Evolutionary conservation across 2,797 vertebrate genomes (phyloP).

Genomic region (Ptychadena robeensis): DNA sequence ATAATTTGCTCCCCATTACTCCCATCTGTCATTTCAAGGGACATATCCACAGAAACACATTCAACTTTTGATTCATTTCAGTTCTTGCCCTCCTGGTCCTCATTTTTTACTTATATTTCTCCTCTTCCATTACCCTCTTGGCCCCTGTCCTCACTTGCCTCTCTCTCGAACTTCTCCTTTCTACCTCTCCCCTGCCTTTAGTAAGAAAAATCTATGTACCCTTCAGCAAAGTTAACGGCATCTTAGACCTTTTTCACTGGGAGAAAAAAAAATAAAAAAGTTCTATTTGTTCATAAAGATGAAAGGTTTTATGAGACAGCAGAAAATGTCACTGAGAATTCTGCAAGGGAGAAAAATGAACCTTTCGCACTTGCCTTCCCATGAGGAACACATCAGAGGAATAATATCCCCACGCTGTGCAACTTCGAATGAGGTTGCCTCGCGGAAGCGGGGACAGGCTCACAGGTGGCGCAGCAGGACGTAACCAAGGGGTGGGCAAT

Average conservation of each 20-base stretch:
- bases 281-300: conserved; percentile 57
- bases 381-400: conserved; percentile 44
- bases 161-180: background rate
- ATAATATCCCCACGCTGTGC: conserved; percentile 32
- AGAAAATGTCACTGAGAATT: conserved; percentile 54
- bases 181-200: conserved; percentile 9
- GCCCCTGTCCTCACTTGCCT: background rate
- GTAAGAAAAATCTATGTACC: conserved; percentile 21
- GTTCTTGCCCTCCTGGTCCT: background rate
- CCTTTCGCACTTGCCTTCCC: conserved; percentile 44
- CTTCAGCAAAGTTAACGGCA: conserved; percentile 40
- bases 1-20: too few relatives aligned
- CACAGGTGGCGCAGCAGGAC: conserved; percentile 17
- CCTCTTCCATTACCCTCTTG: conserved; percentile 5
- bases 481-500: background rate
- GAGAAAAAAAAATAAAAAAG: conserved; percentile 21
- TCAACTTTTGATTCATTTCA: background rate
- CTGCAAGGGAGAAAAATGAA: conserved; percentile 41
- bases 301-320: conserved; percentile 41
- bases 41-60: background rate
- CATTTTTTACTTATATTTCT: background rate
- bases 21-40: background rate
- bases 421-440: conserved; percentile 47
- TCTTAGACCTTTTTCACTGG: conserved; percentile 35
- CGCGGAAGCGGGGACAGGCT: conserved; percentile 20